Base-by-base conservation (phyloP, 1,140 invertebrate species). In the Trissolcus basalis region DNA sequence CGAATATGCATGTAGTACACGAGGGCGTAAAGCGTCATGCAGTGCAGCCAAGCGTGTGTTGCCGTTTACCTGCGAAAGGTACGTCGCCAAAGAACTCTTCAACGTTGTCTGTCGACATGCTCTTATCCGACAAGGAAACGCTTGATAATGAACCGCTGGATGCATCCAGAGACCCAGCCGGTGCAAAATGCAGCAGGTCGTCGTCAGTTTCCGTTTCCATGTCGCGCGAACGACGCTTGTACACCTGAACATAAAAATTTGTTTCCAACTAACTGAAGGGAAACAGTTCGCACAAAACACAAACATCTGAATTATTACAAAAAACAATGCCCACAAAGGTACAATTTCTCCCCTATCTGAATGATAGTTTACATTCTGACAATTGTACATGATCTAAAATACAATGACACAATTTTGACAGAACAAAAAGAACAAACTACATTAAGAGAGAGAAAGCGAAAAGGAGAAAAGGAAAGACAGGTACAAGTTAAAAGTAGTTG, bases 31-130 rank as follows among this genome's bases (percentile, higher is more conserved):
- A 89, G 87, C 87, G 85, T 89, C 87, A 89, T 89, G 87, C 87
- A 87, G 87, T 89, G 86, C 87, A 89, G 87, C 86, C 87, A 88
- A 89, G 87, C 85, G 87, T 87, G 82, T 85, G 86, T 85, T 88
- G 86, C 81, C 85, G 86, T 91, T 92, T 89, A 95, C 94, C 95
- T 87, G 95, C 94, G 89, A 96, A 97, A 55, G 95, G 95, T 56
- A 93, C 92, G 83, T 96, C 95, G 58, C 93, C 93, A 56, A 95
- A 91, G 83, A 93, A 95, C 87, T 96, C 95, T 87, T 96, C 95
- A 47, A 96, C 93, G 81, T 95, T 94, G 81, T 94, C 93, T 10
- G 93, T 94, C 72, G 93, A 94, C 49, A 93, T 91, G 83, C 94
- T 95, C 83, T 94, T 92, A 83, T 94, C 93, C 9, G 92, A 93